Percentiles rank a stretch among this genome's conserved stretches.
Evolutionary conservation across 2,797 vertebrate genomes (phyloP).

Genomic region (Gallirallus australis): DNA sequence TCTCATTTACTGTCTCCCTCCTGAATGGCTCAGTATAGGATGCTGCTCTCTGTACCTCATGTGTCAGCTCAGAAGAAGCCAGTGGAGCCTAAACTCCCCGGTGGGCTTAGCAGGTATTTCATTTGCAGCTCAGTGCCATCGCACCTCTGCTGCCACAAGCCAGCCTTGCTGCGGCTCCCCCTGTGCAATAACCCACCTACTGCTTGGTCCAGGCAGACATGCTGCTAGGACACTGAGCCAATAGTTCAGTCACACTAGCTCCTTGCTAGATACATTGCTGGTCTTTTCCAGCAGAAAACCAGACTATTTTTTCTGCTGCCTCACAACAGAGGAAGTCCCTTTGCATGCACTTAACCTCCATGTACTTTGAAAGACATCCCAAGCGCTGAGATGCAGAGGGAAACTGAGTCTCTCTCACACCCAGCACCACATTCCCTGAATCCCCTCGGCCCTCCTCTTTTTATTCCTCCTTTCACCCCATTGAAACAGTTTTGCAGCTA

Average conservation of each 20-base stretch:
- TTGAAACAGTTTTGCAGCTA: not conserved
- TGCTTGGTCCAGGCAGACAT: not conserved
- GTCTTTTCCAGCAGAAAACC: not conserved
- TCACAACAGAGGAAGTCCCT: not conserved
- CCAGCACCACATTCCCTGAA: not conserved
- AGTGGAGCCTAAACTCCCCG: not conserved
- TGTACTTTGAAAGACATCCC: not conserved
- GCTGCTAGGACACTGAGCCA: not conserved
- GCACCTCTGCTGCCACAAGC: rapidly evolving
- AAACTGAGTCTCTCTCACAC: not conserved
- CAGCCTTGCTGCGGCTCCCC: not conserved
- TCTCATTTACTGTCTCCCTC: not conserved
- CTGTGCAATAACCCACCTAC: not conserved
- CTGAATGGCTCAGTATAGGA: rapidly evolving
- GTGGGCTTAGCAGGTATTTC: rapidly evolving
- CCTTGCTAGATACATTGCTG: not conserved
- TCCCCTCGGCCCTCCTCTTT: not conserved
- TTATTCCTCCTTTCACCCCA: not conserved
- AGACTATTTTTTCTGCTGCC: not conserved
- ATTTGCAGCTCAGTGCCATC: not conserved
- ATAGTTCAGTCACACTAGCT: not conserved
- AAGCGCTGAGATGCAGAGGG: rapidly evolving
- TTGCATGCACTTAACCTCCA: not conserved
- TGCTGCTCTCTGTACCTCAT: rapidly evolving
- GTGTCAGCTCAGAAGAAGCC: not conserved